Evolutionary conservation across 2,797 vertebrate species (phyloP).

Genomic region (Otus scops): DNA sequence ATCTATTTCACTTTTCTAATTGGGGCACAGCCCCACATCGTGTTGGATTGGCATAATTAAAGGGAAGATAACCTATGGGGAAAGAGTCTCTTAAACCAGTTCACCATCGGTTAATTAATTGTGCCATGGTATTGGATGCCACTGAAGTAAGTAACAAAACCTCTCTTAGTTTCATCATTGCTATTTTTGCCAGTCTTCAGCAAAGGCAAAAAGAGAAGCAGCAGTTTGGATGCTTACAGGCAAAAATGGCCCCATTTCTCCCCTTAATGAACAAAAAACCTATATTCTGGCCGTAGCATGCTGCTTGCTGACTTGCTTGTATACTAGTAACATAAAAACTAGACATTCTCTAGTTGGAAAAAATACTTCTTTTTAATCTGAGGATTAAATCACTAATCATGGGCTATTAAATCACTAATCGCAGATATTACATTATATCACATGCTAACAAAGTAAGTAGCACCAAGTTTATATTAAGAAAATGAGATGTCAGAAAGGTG

Average conservation of each 20-base stretch:
- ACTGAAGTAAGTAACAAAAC: not conserved
- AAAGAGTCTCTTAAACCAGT: not conserved
- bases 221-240: not conserved
- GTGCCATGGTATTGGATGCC: not conserved
- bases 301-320: not conserved
- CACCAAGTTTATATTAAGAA: not conserved
- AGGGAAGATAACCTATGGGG: not conserved
- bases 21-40: not conserved
- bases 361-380: not conserved
- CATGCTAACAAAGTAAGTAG: not conserved
- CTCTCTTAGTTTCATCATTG: not conserved
- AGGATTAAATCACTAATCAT: not conserved
- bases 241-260: not conserved
- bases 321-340: not conserved
- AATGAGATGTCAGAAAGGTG: not conserved
- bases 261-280: not conserved
- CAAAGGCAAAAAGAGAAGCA: not conserved
- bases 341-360: not conserved
- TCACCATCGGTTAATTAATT: not conserved
- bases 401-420: not conserved
- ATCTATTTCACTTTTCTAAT: not conserved
- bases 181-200: not conserved
- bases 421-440: not conserved
- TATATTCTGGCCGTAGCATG: not conserved
- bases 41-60: not conserved